phyloP scores from a whole-genome alignment of 1,140 invertebrate genomes.

The Lycorma delicatula region DNA sequence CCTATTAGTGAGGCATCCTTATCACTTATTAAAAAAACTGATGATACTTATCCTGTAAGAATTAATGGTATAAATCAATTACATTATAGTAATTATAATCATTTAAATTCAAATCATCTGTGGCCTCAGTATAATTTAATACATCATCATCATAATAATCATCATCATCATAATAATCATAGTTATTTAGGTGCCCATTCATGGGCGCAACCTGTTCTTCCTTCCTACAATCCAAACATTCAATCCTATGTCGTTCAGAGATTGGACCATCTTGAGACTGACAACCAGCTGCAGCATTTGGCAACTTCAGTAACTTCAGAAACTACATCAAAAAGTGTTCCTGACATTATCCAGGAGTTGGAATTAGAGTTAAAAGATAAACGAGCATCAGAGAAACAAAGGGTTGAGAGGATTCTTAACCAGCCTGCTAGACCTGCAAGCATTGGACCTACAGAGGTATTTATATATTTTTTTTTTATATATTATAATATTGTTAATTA shows the following conservation, averaged over 20 bases:
- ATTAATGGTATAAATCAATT: slow-evolving; percentile 3
- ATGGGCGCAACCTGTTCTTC: slow-evolving; percentile 11
- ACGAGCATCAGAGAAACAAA: slow-evolving; percentile 41
- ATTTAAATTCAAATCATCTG: not conserved
- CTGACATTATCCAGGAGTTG: slow-evolving; percentile 60
- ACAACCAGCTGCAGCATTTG: no score
- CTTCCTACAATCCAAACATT: slow-evolving; percentile 20
- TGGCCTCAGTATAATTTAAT: slow-evolving; percentile 6
- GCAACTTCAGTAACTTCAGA: no score
- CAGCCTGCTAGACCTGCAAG: slow-evolving; percentile 1
- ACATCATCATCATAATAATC: not conserved
- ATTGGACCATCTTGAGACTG: slow-evolving; percentile 31
- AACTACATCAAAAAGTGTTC: no score
- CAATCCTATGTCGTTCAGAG: slow-evolving; percentile 28
- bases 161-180: slow-evolving; percentile 24
- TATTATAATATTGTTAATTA: no score
- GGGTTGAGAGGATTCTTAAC: slow-evolving; percentile 31
- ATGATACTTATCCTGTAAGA: not conserved
- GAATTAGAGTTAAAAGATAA: slow-evolving; percentile 52
- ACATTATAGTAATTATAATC: no score
- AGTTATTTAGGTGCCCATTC: slow-evolving; percentile 19
- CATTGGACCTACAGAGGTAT: slow-evolving; percentile 3
- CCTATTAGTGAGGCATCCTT: not conserved
- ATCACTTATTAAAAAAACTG: slow-evolving; percentile 10
- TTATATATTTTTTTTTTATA: not conserved